Evolutionary conservation across 2,888 invertebrate genomes (phyloP), one percentile per base, ranked within the genome.

Genomic region (Cerastis leucographa): DNA sequence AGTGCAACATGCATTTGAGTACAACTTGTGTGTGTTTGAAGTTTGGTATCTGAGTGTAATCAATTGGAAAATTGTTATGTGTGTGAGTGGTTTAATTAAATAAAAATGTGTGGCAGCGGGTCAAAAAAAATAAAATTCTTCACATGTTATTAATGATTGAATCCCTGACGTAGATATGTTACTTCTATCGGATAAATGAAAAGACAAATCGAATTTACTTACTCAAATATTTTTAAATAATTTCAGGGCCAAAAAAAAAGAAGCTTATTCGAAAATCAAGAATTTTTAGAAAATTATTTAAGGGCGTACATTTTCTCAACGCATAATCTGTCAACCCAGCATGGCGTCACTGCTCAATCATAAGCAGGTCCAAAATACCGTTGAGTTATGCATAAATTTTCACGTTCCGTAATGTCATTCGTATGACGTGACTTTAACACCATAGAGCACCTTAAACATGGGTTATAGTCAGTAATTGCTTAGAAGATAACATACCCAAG

Each of bases 361-460:
- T 40, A 80, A 80, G 88, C 88, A 87, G 69, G 81, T 84, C 85
- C 84, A 80, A 81, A 84, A 85, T 88, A 89, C 89, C 90, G 89
- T 89, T 89, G 80, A 83, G 42, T 42, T 76, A 87, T 85, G 89
- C 89, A 90, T 90, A 90, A 90, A 90, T 89, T 91, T 89, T 85
- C 78, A 80, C 78, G 78, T 87, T 68, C 83, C 74, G 76, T 90
- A 91, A 91, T 92, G 87, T 89, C 88, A 91, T 91, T 90, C 91
- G 81, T 77, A 85, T 90, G 88, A 89, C 89, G 89, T 90, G 89
- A 90, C 88, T 88, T 87, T 67, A 44, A 71, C 40, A 59, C 77
- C 77, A 87, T 74, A 80, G 54, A 77, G 7, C 71, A 75, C 76
- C 49, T 64, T 80, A 82, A 87, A 74, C 77, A 85, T 4, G 44